phyloP scores from a whole-genome alignment of 2,888 invertebrate species.

The Hoplodrina ambigua region DNA sequence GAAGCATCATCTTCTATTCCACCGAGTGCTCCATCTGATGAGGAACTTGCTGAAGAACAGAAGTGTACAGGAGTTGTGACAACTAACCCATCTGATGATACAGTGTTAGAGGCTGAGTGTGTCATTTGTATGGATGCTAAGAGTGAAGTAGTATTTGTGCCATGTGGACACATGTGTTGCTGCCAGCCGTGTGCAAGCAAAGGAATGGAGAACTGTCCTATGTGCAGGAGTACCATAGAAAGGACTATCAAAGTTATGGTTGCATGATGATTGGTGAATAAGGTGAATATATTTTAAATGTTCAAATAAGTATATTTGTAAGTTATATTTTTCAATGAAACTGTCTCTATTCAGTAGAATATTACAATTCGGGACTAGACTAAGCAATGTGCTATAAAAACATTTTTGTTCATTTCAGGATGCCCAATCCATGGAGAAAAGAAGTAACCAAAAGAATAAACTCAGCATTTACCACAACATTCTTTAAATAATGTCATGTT shows the following conservation, averaged over 20 bases:
- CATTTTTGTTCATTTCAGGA: conserved; percentile 36
- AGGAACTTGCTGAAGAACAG: conserved; percentile 68
- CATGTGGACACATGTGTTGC: conserved; percentile 97
- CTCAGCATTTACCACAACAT: conserved; percentile 16
- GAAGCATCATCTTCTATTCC: conserved; percentile 61
- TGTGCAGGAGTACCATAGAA: conserved; percentile 94
- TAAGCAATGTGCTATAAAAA: not conserved
- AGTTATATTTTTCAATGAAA: not conserved
- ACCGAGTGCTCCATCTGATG: conserved; percentile 75
- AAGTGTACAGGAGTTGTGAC: conserved; percentile 79
- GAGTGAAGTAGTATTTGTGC: conserved; percentile 94
- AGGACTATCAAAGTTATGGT: conserved; percentile 92
- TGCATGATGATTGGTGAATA: conserved; percentile 78
- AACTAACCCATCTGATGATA: conserved; percentile 72
- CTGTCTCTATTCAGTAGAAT: not conserved
- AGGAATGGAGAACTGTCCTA: conserved; percentile 92
- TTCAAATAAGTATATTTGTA: not conserved
- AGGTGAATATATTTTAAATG: conserved; percentile 33
- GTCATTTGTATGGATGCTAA: conserved; percentile 95
- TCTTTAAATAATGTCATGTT: not conserved
- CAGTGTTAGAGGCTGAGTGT: conserved; percentile 92
- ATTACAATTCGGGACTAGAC: not conserved
- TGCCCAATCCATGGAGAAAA: not conserved
- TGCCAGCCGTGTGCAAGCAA: conserved; percentile 93
- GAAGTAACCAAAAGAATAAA: conserved; percentile 7